Percentiles rank a stretch among this genome's conserved stretches.
These are phyloP conservation scores for Operophtera brumata DNA, from an alignment of 2,888 invertebrate species.

Conservation along the genomic window DNA sequence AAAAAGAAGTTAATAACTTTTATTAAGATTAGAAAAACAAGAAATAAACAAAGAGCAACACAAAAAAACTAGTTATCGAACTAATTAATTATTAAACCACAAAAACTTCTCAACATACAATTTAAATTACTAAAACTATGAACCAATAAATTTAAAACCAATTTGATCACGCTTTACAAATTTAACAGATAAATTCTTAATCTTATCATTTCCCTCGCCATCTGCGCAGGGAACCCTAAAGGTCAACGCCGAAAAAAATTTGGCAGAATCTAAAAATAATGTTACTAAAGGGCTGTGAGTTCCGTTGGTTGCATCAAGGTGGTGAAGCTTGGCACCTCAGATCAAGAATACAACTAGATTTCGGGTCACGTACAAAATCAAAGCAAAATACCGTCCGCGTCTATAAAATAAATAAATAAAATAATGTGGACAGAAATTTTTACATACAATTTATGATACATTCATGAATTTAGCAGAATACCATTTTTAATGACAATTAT, in stretches of 20 bases:
- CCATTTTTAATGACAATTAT: too few species aligned
- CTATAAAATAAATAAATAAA: too few species aligned
- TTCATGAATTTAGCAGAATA: too few species aligned
- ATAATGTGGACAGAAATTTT: too few species aligned
- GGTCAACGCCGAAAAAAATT: slow-evolving; percentile 31
- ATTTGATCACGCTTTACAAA: slow-evolving; percentile 7
- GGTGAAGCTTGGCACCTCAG: not conserved
- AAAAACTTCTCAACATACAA: not conserved
- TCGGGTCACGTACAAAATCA: too few species aligned
- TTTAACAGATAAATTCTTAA: slow-evolving; percentile 30
- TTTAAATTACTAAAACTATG: slow-evolving; percentile 5
- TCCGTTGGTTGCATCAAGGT: slow-evolving; percentile 11
- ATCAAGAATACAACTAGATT: too few species aligned
- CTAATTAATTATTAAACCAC: not conserved
- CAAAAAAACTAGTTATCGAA: not conserved
- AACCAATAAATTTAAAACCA: slow-evolving; percentile 16
- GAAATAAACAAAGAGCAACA: too few species aligned
- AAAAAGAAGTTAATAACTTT: too few species aligned
- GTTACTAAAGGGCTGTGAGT: slow-evolving; percentile 6
- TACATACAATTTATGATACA: too few species aligned
- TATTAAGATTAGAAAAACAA: too few species aligned
- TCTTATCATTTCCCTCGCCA: slow-evolving; percentile 28
- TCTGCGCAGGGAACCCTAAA: slow-evolving; percentile 23
- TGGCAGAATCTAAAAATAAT: slow-evolving; percentile 19
- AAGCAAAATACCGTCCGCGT: too few species aligned